Evolutionary conservation across 2,797 vertebrate species (phyloP).

Genomic region (Lepus townsendii): DNA sequence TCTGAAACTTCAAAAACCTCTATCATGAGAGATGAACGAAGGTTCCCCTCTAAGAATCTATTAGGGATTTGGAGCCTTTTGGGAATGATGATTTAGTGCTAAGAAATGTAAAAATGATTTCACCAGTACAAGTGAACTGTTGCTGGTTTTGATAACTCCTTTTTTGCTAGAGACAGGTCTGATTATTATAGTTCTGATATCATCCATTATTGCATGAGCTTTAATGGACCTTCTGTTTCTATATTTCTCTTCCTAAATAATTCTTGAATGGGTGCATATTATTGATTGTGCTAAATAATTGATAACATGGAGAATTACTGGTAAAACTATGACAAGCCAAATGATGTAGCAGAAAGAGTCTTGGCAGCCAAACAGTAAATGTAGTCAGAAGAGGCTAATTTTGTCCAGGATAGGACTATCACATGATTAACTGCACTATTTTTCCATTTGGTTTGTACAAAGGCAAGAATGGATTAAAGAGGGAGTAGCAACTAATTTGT

Average conservation of each 20-base stretch:
- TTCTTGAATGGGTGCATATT: slow-evolving; percentile 78
- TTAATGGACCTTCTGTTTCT: slow-evolving; percentile 84
- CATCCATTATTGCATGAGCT: slow-evolving; percentile 69
- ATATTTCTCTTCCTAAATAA: slow-evolving; percentile 83
- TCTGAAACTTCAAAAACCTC: slow-evolving; percentile 54
- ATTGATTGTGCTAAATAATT: slow-evolving; percentile 77
- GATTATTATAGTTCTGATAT: slow-evolving; percentile 77
- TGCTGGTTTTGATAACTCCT: slow-evolving; percentile 64
- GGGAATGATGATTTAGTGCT: slow-evolving; percentile 55
- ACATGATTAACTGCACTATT: slow-evolving; percentile 84
- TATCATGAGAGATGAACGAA: slow-evolving; percentile 44
- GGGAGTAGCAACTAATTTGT: slow-evolving; percentile 10
- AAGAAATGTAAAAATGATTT: slow-evolving; percentile 59
- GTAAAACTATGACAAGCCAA: slow-evolving; percentile 60
- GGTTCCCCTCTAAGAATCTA: background rate
- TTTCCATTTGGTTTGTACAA: slow-evolving; percentile 29
- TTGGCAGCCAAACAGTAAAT: slow-evolving; percentile 62
- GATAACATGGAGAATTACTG: slow-evolving; percentile 72
- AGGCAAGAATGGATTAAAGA: slow-evolving; percentile 66
- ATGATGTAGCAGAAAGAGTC: slow-evolving; percentile 42
- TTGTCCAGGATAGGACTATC: slow-evolving; percentile 68
- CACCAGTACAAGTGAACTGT: slow-evolving; percentile 78
- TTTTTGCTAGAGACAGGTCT: slow-evolving; percentile 67
- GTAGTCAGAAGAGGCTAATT: slow-evolving; percentile 62
- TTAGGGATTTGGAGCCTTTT: slow-evolving; percentile 65